phyloP scores from a whole-genome alignment of 1,140 invertebrate genomes.

The Anastrepha ludens region DNA sequence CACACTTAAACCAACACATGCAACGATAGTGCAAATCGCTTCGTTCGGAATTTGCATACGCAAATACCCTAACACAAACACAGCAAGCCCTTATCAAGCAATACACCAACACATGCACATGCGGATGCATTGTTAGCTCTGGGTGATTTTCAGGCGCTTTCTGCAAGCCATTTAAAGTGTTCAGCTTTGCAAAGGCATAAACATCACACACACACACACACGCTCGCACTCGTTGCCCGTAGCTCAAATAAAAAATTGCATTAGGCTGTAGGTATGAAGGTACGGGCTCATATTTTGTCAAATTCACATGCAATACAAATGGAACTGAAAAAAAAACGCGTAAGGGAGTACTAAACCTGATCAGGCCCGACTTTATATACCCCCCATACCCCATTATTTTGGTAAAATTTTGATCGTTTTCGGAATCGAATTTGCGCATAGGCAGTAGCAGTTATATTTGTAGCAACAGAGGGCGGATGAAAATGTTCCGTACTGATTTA shows the following conservation, averaged over 20 bases:
- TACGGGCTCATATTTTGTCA: background rate
- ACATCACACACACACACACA: background rate
- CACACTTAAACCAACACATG: background rate
- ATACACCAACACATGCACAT: background rate
- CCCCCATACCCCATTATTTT: too few species aligned
- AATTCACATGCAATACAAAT: background rate
- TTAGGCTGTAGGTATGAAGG: background rate
- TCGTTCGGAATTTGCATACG: slow-evolving; percentile 44
- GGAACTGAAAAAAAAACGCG: too few species aligned
- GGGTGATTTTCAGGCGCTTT: background rate
- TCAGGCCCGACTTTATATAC: too few species aligned
- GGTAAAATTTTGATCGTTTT: too few species aligned
- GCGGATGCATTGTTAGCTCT: background rate
- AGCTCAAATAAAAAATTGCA: background rate
- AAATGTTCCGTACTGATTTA: too few species aligned
- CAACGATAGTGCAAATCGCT: slow-evolving; percentile 22
- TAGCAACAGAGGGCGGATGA: too few species aligned
- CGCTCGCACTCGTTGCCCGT: background rate
- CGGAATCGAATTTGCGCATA: too few species aligned
- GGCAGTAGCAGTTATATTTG: too few species aligned
- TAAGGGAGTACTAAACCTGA: too few species aligned
- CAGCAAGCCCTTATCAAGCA: background rate
- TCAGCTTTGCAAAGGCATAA: background rate
- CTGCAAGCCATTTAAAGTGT: slow-evolving; percentile 5
- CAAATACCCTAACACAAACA: slow-evolving; percentile 44